Evolutionary conservation across 2,797 vertebrate genomes (phyloP).

Genomic region (Pyrocephalus nanus): DNA sequence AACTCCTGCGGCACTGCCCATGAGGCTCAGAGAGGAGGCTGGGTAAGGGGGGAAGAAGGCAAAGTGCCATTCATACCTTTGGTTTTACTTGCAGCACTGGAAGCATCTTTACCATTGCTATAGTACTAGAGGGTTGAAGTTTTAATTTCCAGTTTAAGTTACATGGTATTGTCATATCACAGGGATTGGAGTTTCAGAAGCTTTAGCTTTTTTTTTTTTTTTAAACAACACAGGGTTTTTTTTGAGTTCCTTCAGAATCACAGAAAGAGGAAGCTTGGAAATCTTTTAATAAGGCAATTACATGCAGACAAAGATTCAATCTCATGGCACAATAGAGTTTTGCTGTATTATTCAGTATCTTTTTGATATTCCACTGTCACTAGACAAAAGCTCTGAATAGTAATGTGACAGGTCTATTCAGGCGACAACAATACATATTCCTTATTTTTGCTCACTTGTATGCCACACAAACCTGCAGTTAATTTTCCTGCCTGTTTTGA

Average conservation of each 20-base stretch:
- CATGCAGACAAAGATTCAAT: constrained; percentile 77
- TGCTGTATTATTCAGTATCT: constrained; percentile 73
- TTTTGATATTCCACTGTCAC: constrained; percentile 75
- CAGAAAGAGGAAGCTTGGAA: constrained; percentile 72
- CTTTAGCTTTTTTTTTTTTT: not conserved
- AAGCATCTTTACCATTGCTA: not conserved
- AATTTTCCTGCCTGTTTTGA: constrained; percentile 73
- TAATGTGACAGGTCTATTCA: constrained; percentile 79
- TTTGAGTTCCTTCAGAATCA: constrained; percentile 65
- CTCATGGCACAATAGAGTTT: constrained; percentile 76
- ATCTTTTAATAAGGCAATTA: constrained; percentile 80
- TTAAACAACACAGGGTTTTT: constrained; percentile 28
- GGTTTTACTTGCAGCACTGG: constrained; percentile 1
- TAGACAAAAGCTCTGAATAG: constrained; percentile 75
- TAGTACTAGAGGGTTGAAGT: not conserved
- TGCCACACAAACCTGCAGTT: constrained; percentile 72
- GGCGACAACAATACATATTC: constrained; percentile 70
- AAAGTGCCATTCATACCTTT: constrained; percentile 16
- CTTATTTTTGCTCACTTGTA: constrained; percentile 74
- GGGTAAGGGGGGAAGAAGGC: not conserved
- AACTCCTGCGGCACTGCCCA: not conserved
- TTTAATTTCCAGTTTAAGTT: constrained; percentile 74
- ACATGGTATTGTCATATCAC: constrained; percentile 65
- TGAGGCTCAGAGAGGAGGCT: not conserved
- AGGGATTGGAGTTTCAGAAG: constrained; percentile 28